Percentiles rank a stretch among this genome's conserved stretches.
phyloP scores from a whole-genome alignment of 2,797 vertebrate genomes.

The Borostomias antarcticus region DNA sequence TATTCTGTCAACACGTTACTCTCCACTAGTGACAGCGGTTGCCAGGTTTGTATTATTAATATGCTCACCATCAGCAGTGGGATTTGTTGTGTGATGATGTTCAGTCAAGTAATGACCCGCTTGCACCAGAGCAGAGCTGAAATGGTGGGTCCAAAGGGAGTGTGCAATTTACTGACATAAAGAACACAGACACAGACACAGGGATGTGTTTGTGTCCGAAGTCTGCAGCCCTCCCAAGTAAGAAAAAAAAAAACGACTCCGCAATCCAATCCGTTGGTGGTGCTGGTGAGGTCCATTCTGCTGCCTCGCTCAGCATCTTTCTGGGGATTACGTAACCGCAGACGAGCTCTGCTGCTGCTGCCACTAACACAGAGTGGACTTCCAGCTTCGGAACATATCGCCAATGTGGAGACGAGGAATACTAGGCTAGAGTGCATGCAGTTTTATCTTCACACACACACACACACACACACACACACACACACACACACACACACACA shows the following conservation, averaged over 20 bases:
- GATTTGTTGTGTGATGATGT: background rate
- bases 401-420: conserved; percentile 3
- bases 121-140: background rate
- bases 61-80: background rate
- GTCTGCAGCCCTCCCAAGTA: background rate
- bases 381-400: conserved; percentile 29
- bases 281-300: background rate
- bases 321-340: conserved; percentile 20
- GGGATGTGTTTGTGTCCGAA: no score
- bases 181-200: background rate
- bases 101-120: background rate
- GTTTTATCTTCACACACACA: background rate
- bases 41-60: background rate
- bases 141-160: background rate
- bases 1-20: no score
- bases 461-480: no score
- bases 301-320: conserved; percentile 16
- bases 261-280: background rate
- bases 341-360: background rate
- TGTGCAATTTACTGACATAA: background rate
- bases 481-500: no score
- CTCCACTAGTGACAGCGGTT: background rate
- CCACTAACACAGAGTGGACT: conserved; percentile 8
- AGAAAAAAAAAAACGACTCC: background rate
- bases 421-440: background rate